These are phyloP conservation scores for Penaeus japonicus DNA, from an alignment of 1,140 invertebrate species.

Conservation along the genomic window DNA sequence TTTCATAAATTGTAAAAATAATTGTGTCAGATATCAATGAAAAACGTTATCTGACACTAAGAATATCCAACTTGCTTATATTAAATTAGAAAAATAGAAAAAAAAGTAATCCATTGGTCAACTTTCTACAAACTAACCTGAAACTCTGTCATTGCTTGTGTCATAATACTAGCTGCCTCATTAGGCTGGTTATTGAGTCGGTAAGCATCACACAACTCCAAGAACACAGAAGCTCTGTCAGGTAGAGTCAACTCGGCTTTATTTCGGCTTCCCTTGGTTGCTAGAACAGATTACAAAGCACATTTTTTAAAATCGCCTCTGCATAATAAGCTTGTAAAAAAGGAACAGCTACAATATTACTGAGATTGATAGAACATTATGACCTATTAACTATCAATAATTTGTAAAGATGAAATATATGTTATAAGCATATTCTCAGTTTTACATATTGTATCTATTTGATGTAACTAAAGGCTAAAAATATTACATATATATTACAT, in stretches of 20 bases:
- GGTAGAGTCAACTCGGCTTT: constrained; percentile 71
- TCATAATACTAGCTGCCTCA: constrained; percentile 83
- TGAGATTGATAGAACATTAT: too few relatives aligned
- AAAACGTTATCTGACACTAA: too few relatives aligned
- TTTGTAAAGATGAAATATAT: too few relatives aligned
- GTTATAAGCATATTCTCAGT: too few relatives aligned
- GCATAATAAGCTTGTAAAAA: too few relatives aligned
- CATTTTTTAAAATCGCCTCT: neutral
- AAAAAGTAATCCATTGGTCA: neutral
- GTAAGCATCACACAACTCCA: constrained; percentile 86
- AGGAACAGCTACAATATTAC: too few relatives aligned
- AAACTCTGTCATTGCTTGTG: constrained; percentile 81
- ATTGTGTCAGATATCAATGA: too few relatives aligned
- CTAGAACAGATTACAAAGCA: constrained; percentile 6
- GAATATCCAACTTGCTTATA: neutral
- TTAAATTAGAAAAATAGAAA: neutral
- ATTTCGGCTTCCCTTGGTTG: constrained; percentile 59
- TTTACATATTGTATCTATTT: too few relatives aligned
- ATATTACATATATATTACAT: neutral
- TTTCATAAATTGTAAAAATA: too few relatives aligned
- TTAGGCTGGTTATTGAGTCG: constrained; percentile 74
- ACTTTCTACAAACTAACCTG: constrained; percentile 43
- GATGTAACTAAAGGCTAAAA: neutral
- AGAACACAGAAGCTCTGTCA: constrained; percentile 85
- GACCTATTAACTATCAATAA: too few relatives aligned